A percentile compares a stretch with the other conserved stretches of the same genome.
Evolutionary conservation across 2,113 vertebrate genomes (phyloP).

Genomic region (Morone saxatilis): DNA sequence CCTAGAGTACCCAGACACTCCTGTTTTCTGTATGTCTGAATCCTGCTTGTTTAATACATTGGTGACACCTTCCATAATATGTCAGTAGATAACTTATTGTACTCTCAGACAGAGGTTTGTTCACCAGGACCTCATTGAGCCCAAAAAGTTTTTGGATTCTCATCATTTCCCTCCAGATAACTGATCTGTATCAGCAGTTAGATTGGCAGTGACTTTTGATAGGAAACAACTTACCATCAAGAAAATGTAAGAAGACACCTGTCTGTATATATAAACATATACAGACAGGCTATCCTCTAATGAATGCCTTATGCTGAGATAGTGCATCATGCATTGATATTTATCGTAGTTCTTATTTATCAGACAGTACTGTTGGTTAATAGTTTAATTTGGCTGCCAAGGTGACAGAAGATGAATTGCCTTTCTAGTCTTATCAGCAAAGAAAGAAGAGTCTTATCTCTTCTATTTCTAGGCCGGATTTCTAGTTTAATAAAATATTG

Average conservation of each 20-base stretch:
- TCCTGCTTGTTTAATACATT: conserved; percentile 1
- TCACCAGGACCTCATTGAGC: neutral
- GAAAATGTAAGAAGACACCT: neutral
- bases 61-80: conserved; percentile 13
- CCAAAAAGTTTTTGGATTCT: neutral
- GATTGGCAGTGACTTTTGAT: neutral
- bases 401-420: too few relatives aligned
- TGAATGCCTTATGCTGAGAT: too few relatives aligned
- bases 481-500: neutral
- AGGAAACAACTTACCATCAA: neutral
- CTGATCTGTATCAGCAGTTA: neutral
- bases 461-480: neutral
- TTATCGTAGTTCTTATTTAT: too few relatives aligned
- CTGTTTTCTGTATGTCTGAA: neutral
- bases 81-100: neutral
- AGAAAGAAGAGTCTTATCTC: neutral
- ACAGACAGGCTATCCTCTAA: too few relatives aligned
- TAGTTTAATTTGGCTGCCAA: too few relatives aligned
- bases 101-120: neutral
- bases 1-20: neutral
- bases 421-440: neutral
- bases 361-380: too few relatives aligned
- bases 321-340: too few relatives aligned
- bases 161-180: neutral
- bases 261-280: too few relatives aligned